These are phyloP conservation scores for Dendrolimus houi DNA, from an alignment of 2,888 invertebrate species.

Conservation along the genomic window DNA sequence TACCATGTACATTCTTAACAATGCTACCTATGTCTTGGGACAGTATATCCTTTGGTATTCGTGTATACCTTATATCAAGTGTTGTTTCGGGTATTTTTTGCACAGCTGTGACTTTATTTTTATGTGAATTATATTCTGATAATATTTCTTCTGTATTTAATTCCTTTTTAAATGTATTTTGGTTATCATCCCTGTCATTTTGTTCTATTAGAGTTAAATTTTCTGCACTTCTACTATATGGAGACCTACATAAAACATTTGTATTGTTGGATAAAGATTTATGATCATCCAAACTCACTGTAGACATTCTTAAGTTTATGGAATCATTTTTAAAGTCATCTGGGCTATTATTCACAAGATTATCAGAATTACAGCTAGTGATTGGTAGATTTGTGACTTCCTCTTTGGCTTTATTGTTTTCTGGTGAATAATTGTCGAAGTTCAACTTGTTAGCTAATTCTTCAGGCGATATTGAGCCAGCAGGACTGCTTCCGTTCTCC, in stretches of 20 bases:
- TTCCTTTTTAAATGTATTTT: constrained; percentile 29
- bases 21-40: constrained; percentile 62
- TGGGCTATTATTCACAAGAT: constrained; percentile 6
- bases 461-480: constrained; percentile 27
- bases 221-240: constrained; percentile 53
- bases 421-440: constrained; percentile 17
- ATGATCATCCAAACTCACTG: constrained; percentile 44
- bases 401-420: constrained; percentile 20
- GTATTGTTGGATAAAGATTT: constrained; percentile 16
- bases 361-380: constrained; percentile 7
- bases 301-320: constrained; percentile 39
- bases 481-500: constrained; percentile 22
- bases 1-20: constrained; percentile 68
- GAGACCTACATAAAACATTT: constrained; percentile 23
- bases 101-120: constrained; percentile 43
- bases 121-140: constrained; percentile 44
- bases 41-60: constrained; percentile 55
- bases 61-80: constrained; percentile 32
- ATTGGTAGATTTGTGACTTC: constrained; percentile 9
- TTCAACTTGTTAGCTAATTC: constrained; percentile 16
- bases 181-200: constrained; percentile 13
- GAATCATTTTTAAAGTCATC: constrained; percentile 14
- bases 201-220: constrained; percentile 35
- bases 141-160: constrained; percentile 49
- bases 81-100: constrained; percentile 47